Base-by-base conservation (phyloP, 2,888 invertebrate genomes). In the Tenthredo distinguenda region DNA sequence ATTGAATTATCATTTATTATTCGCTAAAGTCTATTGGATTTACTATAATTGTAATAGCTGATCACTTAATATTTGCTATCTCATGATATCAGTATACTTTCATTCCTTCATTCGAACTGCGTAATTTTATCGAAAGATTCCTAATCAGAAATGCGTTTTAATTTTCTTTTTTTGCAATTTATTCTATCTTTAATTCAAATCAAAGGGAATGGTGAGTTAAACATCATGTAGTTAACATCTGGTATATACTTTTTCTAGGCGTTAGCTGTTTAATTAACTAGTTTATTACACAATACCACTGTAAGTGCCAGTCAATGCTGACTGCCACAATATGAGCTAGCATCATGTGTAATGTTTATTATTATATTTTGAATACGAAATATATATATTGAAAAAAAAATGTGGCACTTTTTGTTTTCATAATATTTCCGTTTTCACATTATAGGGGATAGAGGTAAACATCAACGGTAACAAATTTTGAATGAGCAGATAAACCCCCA, bases 321-420 rank as follows among this genome's bases (percentile, higher is more conserved):
- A 91, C 90, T 90, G 90, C 89, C 88, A 88, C 89, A 87, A 90
- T 91, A 91, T 90, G 90, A 91, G 90, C 91, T 91, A 91, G 91
- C 91, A 91, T 91, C 91, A 91, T 92, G 91, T 92, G 91, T 92
- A 92, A 92, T 92, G 91, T 93, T 93, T 90, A 92, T 91, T 91
- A 93, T 92, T 93, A 93, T 93, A 93, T 93, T 93, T 93, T 93
- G 92, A 93, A 93, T 93, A 92, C 91, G 90, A 93, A 93, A 92
- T 93, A 92, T 91, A 92, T 91, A 92, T 92, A 91, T 91, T 91
- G 89, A 90, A 91, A 90, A 90, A 88, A 88, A 82, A 77, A 43
- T 55, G 21, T 83, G 26, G 5, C n/a, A 34, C 26, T 72, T 71
- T 21, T 62, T 31, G 26, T 62, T 31, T 50, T 79, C 31, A 47